Conservation (phyloP, 1,140 invertebrate genomes). For the Mylabris phalerata region DNA sequence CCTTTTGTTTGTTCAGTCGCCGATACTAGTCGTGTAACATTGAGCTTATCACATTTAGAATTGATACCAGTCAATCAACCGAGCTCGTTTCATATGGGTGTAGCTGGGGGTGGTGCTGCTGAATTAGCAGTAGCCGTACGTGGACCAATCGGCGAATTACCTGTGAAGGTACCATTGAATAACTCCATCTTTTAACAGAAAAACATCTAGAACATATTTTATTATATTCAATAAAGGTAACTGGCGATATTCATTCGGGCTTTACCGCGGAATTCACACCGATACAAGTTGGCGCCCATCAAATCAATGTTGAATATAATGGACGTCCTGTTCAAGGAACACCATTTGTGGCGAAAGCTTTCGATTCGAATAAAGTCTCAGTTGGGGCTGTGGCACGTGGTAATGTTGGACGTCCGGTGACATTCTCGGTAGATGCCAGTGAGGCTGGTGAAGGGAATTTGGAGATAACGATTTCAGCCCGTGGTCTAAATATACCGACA, state of each 20-base stretch:
- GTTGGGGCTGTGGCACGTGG: constrained; percentile 80
- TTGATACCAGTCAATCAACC: constrained; percentile 81
- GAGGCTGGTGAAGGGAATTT: constrained; percentile 96
- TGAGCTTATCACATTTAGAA: constrained; percentile 74
- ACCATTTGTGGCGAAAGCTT: constrained; percentile 88
- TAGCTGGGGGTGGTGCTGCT: constrained; percentile 77
- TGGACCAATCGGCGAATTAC: constrained; percentile 70
- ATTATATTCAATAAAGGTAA: constrained; percentile 46
- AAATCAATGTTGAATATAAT: constrained; percentile 75
- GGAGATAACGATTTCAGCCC: constrained; percentile 92
- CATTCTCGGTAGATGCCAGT: constrained; percentile 92
- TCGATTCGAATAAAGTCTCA: constrained; percentile 75
- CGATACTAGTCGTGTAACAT: constrained; percentile 70
- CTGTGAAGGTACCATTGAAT: constrained; percentile 53
- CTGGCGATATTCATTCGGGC: constrained; percentile 76
- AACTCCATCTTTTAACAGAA: no score
- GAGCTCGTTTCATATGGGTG: constrained; percentile 82
- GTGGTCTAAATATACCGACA: constrained; percentile 91
- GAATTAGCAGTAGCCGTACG: constrained; percentile 83
- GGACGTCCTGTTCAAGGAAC: constrained; percentile 80
- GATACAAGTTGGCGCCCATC: constrained; percentile 81
- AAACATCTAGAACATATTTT: no score
- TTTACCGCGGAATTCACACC: constrained; percentile 90
- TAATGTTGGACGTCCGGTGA: constrained; percentile 75
- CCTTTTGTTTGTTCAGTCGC: constrained; percentile 81